Base-by-base conservation (phyloP, 2,888 invertebrate species). In the Parochlus steinenii region DNA sequence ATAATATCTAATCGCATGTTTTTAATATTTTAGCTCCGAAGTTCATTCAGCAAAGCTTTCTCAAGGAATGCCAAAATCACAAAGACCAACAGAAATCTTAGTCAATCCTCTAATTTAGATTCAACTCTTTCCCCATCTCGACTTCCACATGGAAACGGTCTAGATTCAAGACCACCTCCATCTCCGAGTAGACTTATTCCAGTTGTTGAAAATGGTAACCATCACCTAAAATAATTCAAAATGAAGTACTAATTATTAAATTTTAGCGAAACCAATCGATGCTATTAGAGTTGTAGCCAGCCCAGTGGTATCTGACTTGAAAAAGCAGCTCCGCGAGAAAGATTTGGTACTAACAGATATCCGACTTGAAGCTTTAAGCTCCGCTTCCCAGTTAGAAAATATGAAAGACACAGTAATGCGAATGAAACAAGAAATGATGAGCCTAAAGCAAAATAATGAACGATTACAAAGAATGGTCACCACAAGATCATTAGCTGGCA, bases 371-470 rank as follows among this genome's bases (percentile, higher is more conserved):
- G 93, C 97, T 6, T 64, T 98, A 22, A 90, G 90, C 46, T 92
- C 93, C 1, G 95, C 95, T 4, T 93, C 95, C 58, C 95, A 98
- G 57, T 65, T 98, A 37, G 95, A 97, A 57, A 89, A 86, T 46
- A 67, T 97, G 14, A 83, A 90, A 55, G 97, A 98, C 53, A 89
- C 92, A 32, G 89, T 98, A 51, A 87, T 83, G 58, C 89, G 89
- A 61, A 90, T 97, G 87, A 79, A 90, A 65, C 86, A 86, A 61
- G 95, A 98, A 63, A 95, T 97, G 90, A 67, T 89, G 52, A 87
- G 83, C 51, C 64, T 98, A 47, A 93, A 93, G 55, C 89, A 93
- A 49, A 95, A 97, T 61, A 95, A 97, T 56, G 90, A 93, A 54
- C 70, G 93, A 16, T 67, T 95, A 2, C 92, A 92, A 52, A 70